Evolutionary conservation across 2,888 invertebrate species (phyloP), one percentile per base, ranked within the genome.

Genomic region (Cylloceria caligata): DNA sequence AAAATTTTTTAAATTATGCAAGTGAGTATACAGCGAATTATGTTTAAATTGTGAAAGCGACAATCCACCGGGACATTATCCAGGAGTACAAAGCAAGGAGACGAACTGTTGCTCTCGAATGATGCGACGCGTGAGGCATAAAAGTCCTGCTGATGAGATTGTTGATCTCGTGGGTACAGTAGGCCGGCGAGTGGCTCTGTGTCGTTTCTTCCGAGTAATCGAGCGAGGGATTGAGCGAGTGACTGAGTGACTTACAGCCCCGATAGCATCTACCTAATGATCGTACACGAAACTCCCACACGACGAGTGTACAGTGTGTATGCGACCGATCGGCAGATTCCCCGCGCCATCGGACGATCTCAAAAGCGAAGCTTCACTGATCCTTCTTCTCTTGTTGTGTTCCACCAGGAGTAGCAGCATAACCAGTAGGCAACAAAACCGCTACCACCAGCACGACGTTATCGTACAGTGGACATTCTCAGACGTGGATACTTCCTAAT

Each of bases 231-330:
- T 89, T 88, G 88, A 88, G 84, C 86, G 87, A 86, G 87, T 86
- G 87, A 90, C 88, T 89, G 89, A 91, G 88, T 91, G 89, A 91
- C 90, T 91, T 91, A 90, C 89, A 90, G 87, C 88, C 76, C 84
- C 85, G 90, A 91, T 91, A 91, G 86, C 84, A 91, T 91, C 91
- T 91, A 88, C 88, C 90, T 91, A 91, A 91, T 90, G 91, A 91
- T 91, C 88, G 88, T 88, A 91, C 91, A 91, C 88, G 91, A 87
- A 88, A 91, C 90, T 88, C 89, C 90, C 89, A 90, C 90, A 89
- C 89, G 86, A 80, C 73, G 75, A 71, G 80, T 71, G 60, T 39
- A 27, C 39, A 39, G 27, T 30, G 57, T 45, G 75, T 30, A 57
- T 69, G 73, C 68, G 42, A 42, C 62, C 64, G 72, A 80, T 82